Evolutionary conservation across 2,113 vertebrate genomes (phyloP).

Genomic region (Aphelocoma coerulescens): DNA sequence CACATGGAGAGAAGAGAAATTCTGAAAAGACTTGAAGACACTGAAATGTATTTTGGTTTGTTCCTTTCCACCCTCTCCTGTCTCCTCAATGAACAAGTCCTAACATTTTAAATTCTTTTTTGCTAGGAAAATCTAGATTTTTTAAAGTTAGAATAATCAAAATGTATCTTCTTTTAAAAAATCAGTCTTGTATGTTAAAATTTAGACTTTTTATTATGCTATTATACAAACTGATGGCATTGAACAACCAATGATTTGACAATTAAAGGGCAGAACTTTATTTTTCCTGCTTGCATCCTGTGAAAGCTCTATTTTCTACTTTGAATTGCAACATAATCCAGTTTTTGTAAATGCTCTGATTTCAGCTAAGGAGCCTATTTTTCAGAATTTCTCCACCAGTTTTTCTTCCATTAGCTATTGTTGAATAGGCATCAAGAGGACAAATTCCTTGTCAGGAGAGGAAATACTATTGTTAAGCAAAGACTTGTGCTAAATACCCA

Average conservation of each 20-base stretch:
- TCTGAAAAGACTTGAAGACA: not conserved
- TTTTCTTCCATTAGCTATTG: not conserved
- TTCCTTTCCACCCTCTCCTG: rapidly evolving
- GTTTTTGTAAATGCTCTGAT: not conserved
- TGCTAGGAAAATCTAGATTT: not conserved
- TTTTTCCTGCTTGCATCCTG: not conserved
- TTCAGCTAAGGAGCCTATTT: not conserved
- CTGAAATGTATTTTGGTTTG: not conserved
- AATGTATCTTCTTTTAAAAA: not conserved
- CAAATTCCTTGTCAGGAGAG: not conserved
- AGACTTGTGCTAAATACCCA: not conserved
- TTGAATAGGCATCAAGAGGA: not conserved
- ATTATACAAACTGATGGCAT: not conserved
- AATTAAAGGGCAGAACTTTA: not conserved
- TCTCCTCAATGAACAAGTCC: rapidly evolving
- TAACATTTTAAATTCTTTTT: not conserved
- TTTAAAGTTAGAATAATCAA: not conserved
- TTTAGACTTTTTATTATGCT: not conserved
- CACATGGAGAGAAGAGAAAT: not conserved
- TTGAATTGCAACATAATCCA: not conserved
- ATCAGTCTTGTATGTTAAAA: not conserved
- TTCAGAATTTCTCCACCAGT: not conserved
- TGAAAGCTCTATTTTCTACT: not conserved
- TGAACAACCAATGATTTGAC: not conserved
- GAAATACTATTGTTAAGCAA: not conserved